Conservation (phyloP, 2,113 vertebrate species). For the Brienomyrus brachyistius region DNA sequence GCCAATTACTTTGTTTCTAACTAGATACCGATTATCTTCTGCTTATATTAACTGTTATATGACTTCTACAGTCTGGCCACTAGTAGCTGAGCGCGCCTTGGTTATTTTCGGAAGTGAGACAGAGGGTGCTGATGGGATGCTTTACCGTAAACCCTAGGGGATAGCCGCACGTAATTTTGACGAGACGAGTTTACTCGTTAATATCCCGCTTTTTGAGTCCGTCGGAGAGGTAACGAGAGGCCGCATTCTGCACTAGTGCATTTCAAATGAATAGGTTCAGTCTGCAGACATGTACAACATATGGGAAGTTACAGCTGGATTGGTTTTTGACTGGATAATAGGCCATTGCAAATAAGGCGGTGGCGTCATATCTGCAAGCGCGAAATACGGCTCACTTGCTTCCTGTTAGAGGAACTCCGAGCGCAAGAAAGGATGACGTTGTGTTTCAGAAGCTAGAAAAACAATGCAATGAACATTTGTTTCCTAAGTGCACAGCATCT, state of each 20-base stretch:
- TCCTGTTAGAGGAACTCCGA: no score
- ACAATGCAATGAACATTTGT: no score
- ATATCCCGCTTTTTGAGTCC: not conserved
- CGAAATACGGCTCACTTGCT: no score
- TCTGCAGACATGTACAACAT: not conserved
- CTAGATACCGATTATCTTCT: not conserved
- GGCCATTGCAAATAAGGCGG: no score
- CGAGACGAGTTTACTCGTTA: not conserved
- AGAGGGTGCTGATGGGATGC: slow-evolving; percentile 43
- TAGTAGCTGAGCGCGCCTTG: not conserved
- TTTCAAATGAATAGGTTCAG: not conserved
- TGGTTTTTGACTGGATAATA: not conserved
- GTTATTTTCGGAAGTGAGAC: slow-evolving; percentile 4
- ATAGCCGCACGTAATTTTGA: not conserved
- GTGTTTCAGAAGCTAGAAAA: no score
- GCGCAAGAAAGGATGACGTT: no score
- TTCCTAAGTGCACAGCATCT: no score
- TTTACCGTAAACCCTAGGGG: slow-evolving; percentile 35
- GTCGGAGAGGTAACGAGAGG: not conserved
- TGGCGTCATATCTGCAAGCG: no score
- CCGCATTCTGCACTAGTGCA: not conserved
- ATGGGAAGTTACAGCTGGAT: not conserved
- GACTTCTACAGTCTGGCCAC: not conserved
- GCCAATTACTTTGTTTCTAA: not conserved
- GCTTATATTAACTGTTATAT: not conserved